These are phyloP conservation scores for Cerceris ruficornis DNA, from an alignment of 2,888 invertebrate genomes.

Conservation along the genomic window DNA sequence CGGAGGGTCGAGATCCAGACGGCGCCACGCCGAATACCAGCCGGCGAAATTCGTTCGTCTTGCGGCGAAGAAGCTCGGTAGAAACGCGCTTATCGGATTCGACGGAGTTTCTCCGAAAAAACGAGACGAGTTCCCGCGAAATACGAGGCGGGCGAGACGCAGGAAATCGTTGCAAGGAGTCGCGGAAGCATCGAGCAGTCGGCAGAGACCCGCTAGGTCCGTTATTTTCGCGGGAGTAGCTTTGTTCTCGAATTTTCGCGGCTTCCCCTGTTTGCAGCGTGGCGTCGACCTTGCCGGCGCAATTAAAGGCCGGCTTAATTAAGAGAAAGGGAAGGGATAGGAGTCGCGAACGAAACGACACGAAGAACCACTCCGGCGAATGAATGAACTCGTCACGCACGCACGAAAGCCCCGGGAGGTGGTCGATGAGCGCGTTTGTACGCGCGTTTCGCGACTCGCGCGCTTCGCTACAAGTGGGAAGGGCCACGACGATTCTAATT, in stretches of 20 bases:
- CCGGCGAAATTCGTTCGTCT: background rate
- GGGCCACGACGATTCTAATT: slow-evolving; percentile 66
- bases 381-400: slow-evolving; percentile 48
- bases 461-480: slow-evolving; percentile 38
- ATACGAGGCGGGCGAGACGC: too few relatives aligned
- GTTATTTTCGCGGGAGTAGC: background rate
- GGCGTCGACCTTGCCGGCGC: slow-evolving; percentile 31
- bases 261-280: background rate
- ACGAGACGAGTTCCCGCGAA: background rate
- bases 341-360: slow-evolving; percentile 27
- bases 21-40: slow-evolving; percentile 52
- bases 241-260: background rate
- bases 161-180: too few relatives aligned
- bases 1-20: slow-evolving; percentile 44
- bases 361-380: slow-evolving; percentile 38
- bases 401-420: slow-evolving; percentile 42
- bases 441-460: slow-evolving; percentile 5
- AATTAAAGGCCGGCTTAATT: slow-evolving; percentile 45
- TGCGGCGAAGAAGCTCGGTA: background rate
- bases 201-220: background rate
- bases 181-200: background rate
- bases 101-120: background rate
- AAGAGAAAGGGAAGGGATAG: slow-evolving; percentile 29
- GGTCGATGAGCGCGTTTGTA: background rate
- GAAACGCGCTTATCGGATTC: background rate